Evolutionary conservation across 2,797 vertebrate species (phyloP).

Genomic region (Coreius guichenoti): DNA sequence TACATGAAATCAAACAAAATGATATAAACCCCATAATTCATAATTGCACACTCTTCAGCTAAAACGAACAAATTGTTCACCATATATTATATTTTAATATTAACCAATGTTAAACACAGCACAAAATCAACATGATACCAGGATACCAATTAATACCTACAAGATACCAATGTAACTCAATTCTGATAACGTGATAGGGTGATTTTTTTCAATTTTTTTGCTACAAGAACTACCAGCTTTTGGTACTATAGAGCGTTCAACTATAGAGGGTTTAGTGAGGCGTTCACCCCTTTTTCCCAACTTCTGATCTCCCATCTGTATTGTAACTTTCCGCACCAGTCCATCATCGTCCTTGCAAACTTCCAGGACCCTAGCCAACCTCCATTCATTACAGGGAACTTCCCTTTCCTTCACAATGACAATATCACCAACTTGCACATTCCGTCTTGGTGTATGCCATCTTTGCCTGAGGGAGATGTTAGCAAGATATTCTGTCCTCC

Average conservation of each 20-base stretch:
- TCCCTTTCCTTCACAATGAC: constrained; percentile 46
- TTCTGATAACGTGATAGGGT: too few species aligned
- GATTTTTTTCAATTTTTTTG: background rate
- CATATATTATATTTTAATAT: too few species aligned
- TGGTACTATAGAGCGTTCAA: constrained; percentile 43
- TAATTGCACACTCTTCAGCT: too few species aligned
- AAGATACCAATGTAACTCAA: background rate
- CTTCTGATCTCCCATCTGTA: constrained; percentile 26
- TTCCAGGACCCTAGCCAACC: constrained; percentile 30
- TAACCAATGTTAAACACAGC: too few species aligned
- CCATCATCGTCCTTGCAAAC: constrained; percentile 26
- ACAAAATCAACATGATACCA: too few species aligned
- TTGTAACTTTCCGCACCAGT: constrained; percentile 12
- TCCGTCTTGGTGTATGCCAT: constrained; percentile 39
- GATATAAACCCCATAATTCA: too few species aligned
- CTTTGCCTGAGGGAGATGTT: constrained; percentile 41
- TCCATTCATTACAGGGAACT: constrained; percentile 42
- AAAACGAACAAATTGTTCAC: too few species aligned
- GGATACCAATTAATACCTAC: too few species aligned
- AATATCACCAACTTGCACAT: constrained; percentile 36
- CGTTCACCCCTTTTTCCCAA: constrained; percentile 26
- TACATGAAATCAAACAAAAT: too few species aligned
- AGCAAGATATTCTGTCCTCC: too few species aligned
- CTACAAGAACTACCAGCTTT: constrained; percentile 36
- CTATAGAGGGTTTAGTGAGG: too few species aligned